Percentiles rank a stretch among this genome's conserved stretches.
Evolutionary conservation across 2,113 vertebrate genomes (phyloP).

Genomic region (Limanda limanda): DNA sequence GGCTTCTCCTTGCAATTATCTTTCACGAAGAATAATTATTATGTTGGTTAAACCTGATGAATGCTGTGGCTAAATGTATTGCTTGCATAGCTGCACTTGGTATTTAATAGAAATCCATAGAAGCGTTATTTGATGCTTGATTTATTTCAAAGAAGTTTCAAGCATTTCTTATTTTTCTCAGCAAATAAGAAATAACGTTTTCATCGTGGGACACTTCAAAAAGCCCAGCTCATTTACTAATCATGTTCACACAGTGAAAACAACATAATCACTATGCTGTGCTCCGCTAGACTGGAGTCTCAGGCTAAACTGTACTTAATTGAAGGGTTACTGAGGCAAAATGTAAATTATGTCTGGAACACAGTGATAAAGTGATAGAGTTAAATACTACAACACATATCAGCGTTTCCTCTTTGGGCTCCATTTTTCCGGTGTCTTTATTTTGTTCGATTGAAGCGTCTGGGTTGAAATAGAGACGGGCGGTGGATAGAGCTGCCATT

Average conservation of each 20-base stretch:
- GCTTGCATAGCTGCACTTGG: background rate
- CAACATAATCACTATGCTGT: constrained; percentile 42
- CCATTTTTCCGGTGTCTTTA: constrained; percentile 38
- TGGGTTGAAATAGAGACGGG: constrained; percentile 46
- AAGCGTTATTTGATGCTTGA: background rate
- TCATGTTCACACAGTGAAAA: constrained; percentile 57
- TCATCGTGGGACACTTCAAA: background rate
- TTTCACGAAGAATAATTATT: constrained; percentile 1
- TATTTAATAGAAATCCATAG: background rate
- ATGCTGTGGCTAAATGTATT: background rate
- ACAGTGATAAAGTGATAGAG: constrained; percentile 28
- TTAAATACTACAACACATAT: constrained; percentile 34
- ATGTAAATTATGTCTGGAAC: constrained; percentile 39
- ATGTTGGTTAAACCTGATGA: background rate
- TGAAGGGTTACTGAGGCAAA: constrained; percentile 50
- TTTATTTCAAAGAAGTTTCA: background rate
- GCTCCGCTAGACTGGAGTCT: constrained; percentile 22
- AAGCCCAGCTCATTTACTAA: constrained; percentile 37
- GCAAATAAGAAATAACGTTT: background rate
- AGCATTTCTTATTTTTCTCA: background rate
- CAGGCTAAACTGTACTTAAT: constrained; percentile 43
- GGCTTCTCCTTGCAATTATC: background rate
- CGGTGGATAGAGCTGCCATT: constrained; percentile 66
- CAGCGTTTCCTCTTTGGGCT: constrained; percentile 29
- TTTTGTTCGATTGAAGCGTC: constrained; percentile 37